Conservation (phyloP, 2,888 invertebrate species). For the Rhagonycha lutea region DNA sequence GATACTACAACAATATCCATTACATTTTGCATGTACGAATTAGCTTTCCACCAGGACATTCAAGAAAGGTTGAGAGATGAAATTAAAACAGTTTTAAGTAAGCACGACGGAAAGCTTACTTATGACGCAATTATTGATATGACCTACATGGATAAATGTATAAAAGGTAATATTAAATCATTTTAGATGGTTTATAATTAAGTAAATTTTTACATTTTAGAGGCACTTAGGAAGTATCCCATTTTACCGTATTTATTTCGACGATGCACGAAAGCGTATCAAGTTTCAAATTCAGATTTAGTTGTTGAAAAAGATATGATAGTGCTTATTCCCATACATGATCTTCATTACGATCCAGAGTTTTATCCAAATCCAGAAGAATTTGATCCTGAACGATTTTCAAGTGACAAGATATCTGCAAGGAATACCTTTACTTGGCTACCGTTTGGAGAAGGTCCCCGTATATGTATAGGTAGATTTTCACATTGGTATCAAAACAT, state of each 20-base stretch:
- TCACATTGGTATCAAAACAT: no score
- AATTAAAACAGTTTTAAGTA: background rate
- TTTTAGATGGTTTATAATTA: background rate
- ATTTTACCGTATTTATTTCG: background rate
- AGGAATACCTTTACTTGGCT: background rate
- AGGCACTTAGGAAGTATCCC: background rate
- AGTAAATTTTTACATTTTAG: background rate
- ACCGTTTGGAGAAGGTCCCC: background rate
- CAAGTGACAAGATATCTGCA: background rate
- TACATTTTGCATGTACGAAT: background rate
- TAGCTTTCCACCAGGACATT: background rate
- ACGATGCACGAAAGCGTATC: background rate
- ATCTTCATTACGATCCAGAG: background rate
- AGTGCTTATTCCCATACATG: background rate
- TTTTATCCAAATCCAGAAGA: background rate
- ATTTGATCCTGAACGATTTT: background rate
- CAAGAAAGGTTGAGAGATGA: background rate
- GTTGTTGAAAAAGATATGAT: background rate
- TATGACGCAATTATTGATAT: background rate
- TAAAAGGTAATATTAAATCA: background rate
- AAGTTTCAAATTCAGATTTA: background rate
- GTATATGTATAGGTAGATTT: background rate
- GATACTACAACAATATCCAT: background rate
- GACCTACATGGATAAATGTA: background rate
- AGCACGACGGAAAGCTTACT: background rate